Evolutionary conservation across 2,113 vertebrate species (phyloP).

Genomic region (Hiodon tergisus): DNA sequence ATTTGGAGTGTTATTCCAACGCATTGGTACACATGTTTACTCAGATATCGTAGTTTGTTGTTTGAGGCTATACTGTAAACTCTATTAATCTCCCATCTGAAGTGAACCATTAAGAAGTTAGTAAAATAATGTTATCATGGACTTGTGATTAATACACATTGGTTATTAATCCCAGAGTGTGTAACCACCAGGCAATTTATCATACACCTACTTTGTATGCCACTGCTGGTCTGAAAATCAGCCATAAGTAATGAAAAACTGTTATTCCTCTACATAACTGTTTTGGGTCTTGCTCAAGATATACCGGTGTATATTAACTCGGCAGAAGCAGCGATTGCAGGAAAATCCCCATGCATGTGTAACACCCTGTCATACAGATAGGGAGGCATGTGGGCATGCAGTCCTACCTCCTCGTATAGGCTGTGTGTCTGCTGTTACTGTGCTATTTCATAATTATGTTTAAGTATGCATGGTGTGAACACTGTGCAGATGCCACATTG

Average conservation of each 20-base stretch:
- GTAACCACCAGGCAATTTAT: not conserved
- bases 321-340: not conserved
- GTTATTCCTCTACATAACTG: too few relatives aligned
- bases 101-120: not conserved
- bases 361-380: not conserved
- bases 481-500: constrained; percentile 20
- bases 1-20: too few relatives aligned
- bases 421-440: not conserved
- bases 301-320: not conserved
- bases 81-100: not conserved
- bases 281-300: not conserved
- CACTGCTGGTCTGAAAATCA: not conserved
- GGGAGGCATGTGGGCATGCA: not conserved
- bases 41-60: too few relatives aligned
- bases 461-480: constrained; percentile 1
- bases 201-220: not conserved
- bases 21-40: too few relatives aligned
- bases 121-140: not conserved
- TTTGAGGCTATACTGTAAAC: not conserved
- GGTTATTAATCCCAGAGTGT: not conserved
- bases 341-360: not conserved
- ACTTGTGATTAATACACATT: not conserved
- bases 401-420: not conserved
- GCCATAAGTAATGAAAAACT: not conserved
- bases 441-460: constrained; percentile 23